A percentile compares a stretch with the other conserved stretches of the same genome.
These are phyloP conservation scores for Merluccius polli DNA, from an alignment of 2,797 vertebrate genomes.

Conservation along the genomic window DNA sequence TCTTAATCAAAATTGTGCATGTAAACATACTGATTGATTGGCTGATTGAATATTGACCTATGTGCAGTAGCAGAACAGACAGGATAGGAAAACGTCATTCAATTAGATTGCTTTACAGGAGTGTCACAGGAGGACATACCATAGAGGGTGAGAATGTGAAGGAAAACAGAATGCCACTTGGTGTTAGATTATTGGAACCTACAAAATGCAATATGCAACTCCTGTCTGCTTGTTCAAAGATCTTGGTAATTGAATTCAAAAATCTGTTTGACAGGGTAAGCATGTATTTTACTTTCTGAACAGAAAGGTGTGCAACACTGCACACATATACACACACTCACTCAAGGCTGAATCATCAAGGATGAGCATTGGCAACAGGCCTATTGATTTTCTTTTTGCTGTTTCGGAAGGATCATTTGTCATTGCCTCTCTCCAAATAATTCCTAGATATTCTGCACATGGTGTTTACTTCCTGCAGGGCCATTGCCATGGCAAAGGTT, in stretches of 20 bases:
- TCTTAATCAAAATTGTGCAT: no score
- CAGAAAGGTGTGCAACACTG: background rate
- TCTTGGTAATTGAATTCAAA: background rate
- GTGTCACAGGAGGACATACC: no score
- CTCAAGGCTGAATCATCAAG: conserved; percentile 13
- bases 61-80: no score
- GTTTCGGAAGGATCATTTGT: conserved; percentile 45
- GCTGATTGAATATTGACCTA: no score
- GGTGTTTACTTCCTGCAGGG: background rate
- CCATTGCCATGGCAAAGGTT: background rate
- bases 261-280: background rate
- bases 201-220: no score
- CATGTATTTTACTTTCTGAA: background rate
- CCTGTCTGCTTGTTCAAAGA: no score
- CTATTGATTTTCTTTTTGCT: conserved; percentile 52
- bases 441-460: conserved; percentile 24
- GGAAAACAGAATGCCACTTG: background rate
- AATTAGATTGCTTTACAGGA: no score
- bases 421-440: conserved; percentile 39
- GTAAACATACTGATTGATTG: no score
- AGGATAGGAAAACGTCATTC: no score
- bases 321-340: conserved; percentile 12
- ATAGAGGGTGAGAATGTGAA: background rate
- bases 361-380: conserved; percentile 32
- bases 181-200: background rate